Percentiles rank a stretch among this genome's conserved stretches.
Conservation (phyloP, 2,888 invertebrate species). For the Steinernema carpocapsae region DNA sequence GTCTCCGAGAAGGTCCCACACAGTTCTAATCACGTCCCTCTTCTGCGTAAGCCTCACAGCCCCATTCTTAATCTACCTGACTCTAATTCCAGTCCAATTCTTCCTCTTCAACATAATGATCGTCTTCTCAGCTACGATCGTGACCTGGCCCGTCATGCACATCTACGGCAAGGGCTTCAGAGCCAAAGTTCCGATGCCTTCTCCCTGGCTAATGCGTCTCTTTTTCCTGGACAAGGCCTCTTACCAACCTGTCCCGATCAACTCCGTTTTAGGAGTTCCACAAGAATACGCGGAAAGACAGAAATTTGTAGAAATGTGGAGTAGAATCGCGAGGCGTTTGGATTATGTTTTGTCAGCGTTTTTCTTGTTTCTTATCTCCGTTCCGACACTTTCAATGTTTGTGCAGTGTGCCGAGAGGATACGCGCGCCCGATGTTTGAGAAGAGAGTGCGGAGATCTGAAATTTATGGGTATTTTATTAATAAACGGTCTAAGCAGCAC, state of each 20-base stretch:
- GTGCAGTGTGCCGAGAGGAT: slow-evolving; percentile 29
- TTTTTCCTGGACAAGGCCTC: neutral
- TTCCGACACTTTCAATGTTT: slow-evolving; percentile 53
- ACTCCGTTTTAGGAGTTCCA: neutral
- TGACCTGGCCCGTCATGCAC: slow-evolving; percentile 57
- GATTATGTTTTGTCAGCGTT: slow-evolving; percentile 49
- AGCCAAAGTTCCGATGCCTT: neutral
- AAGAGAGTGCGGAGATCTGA: neutral
- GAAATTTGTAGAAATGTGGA: slow-evolving; percentile 9
- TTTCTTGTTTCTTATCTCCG: slow-evolving; percentile 52
- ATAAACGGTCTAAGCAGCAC: neutral
- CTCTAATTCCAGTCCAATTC: slow-evolving; percentile 55
- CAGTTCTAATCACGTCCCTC: slow-evolving; percentile 57
- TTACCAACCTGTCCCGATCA: slow-evolving; percentile 18
- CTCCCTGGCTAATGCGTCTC: slow-evolving; percentile 14
- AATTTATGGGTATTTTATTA: slow-evolving; percentile 25
- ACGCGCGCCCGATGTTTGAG: slow-evolving; percentile 6
- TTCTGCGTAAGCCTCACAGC: slow-evolving; percentile 47
- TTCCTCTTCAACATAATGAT: slow-evolving; percentile 60
- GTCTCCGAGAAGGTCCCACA: slow-evolving; percentile 65
- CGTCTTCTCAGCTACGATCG: slow-evolving; percentile 57
- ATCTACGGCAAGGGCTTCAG: slow-evolving; percentile 43
- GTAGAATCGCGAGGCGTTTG: slow-evolving; percentile 50
- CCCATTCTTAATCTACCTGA: neutral
- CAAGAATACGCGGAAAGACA: slow-evolving; percentile 11